Conservation (phyloP, 2,888 invertebrate genomes). For the Rotaria macrura region DNA sequence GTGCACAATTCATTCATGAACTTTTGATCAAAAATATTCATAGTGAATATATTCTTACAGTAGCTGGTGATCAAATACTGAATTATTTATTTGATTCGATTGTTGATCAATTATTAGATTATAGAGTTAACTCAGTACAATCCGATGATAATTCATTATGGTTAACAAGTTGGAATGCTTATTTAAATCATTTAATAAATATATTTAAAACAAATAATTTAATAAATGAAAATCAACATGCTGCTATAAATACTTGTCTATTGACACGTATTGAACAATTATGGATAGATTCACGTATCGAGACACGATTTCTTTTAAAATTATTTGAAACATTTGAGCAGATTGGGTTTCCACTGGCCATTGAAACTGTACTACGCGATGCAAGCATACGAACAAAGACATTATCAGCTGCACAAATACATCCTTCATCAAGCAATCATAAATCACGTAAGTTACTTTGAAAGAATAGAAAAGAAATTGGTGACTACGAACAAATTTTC, state of each 20-base stretch:
- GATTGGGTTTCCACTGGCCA: not conserved
- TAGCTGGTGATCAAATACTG: not conserved
- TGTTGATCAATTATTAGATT: not conserved
- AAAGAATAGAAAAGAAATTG: too few relatives aligned
- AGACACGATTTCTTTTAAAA: not conserved
- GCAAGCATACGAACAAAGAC: not conserved
- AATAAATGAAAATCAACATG: not conserved
- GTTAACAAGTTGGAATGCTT: not conserved
- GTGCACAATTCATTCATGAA: not conserved
- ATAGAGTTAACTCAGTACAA: not conserved
- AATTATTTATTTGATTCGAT: constrained; percentile 12
- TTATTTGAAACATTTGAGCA: not conserved
- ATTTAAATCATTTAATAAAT: not conserved
- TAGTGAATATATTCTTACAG: not conserved
- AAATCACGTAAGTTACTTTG: not conserved
- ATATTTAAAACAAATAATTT: not conserved
- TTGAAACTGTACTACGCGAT: not conserved
- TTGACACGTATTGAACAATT: not conserved
- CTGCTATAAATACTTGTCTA: not conserved
- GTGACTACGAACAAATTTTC: too few relatives aligned
- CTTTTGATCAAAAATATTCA: not conserved
- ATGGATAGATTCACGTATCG: not conserved
- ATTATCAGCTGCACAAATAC: not conserved
- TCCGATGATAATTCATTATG: not conserved
- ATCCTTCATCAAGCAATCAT: not conserved